Evolutionary conservation across 2,888 invertebrate genomes (phyloP), one percentile per base, ranked within the genome.

Genomic region (Cryptophagus acutangulus): DNA sequence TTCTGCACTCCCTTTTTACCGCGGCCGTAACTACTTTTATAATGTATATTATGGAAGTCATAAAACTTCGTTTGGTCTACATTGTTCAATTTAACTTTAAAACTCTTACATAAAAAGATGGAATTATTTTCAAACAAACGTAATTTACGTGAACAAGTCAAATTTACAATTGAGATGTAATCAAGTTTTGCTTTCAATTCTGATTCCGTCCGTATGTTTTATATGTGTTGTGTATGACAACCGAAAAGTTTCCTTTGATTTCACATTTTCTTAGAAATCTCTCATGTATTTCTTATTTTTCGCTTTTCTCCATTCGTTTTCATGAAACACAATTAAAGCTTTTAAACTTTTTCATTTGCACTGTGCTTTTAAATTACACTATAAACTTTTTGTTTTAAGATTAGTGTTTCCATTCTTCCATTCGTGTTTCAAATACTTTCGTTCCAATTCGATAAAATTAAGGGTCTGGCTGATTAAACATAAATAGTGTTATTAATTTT

Each of bases 61-160:
- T 63, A 63, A 65, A 65, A 63, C 62, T 63, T 62, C 60, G 63
- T 62, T 63, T 62, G 60, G 60, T 63, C 61, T 62, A 62, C 63
- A 62, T 64, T 62, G 62, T 63, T 59, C 63, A 65, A 64, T 63
- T 64, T 63, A 63, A 64, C 63, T 62, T 59, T 55, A 57, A 61
- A 63, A 62, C 59, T 59, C 24, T 20, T 20, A 20, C n/a, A 20
- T 8, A 8, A 20, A 8, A 20, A 20, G 6, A n/a, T 6, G 24
- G 24, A 20, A 49, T 20, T 20, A 46, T 40, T 17, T n/a, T 36
- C 37, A 46, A 43, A 46, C 41, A 46, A 33, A 46, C n/a, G n/a
- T n/a, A n/a, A n/a, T n/a, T n/a, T n/a, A 40, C 45, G 43, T 34
- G 35, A 24, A 29, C 17, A 40, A 24, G 31, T 33, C 39, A 17